These are phyloP conservation scores for Campoletis sonorensis DNA, from an alignment of 1,140 invertebrate genomes.

Conservation along the genomic window DNA sequence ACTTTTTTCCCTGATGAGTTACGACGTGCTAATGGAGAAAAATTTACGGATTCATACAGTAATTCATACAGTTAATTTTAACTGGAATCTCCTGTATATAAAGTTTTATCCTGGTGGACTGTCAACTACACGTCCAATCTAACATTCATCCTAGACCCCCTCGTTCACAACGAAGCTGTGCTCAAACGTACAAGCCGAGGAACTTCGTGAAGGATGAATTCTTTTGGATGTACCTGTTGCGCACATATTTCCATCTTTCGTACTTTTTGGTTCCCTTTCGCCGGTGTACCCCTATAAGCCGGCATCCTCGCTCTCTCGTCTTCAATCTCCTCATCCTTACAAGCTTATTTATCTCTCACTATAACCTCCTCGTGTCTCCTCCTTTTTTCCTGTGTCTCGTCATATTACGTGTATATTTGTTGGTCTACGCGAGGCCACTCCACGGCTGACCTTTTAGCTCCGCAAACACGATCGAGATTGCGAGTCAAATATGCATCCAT, in stretches of 20 bases:
- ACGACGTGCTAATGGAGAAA: no score
- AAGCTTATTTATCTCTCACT: constrained; percentile 28
- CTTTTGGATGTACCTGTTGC: constrained; percentile 28
- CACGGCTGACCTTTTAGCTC: constrained; percentile 7
- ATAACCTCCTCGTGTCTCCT: not conserved
- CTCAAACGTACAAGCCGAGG: not conserved
- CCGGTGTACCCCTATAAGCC: constrained; percentile 5
- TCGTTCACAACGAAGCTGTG: not conserved
- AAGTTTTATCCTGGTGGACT: no score
- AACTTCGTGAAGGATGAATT: constrained; percentile 7
- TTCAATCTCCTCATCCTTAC: not conserved
- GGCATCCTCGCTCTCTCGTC: not conserved
- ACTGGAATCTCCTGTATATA: no score
- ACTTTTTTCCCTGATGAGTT: no score
- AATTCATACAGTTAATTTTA: no score
- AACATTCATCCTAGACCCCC: not conserved
- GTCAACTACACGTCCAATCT: not conserved
- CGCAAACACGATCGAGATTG: constrained; percentile 2
- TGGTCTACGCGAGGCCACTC: not conserved
- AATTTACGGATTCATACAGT: no score
- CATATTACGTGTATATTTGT: not conserved
- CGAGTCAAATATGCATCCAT: not conserved
- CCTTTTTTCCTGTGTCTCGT: not conserved
- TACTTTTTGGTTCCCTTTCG: constrained; percentile 5
- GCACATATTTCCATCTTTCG: constrained; percentile 21